A percentile compares a stretch with the other conserved stretches of the same genome.
These are phyloP conservation scores for Squalus acanthias DNA, from an alignment of 2,797 vertebrate genomes.

Conservation along the genomic window DNA sequence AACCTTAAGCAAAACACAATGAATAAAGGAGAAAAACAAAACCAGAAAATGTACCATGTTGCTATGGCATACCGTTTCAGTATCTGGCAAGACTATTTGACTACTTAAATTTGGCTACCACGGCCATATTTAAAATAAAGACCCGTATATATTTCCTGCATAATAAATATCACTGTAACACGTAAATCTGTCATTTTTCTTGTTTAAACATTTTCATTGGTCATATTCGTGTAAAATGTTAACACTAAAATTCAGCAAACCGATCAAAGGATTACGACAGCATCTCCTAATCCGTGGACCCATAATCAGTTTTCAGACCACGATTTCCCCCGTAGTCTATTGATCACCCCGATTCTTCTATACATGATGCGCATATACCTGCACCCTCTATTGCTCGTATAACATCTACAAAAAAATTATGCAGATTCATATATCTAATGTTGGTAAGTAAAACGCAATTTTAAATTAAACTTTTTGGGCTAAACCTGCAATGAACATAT, in stretches of 20 bases:
- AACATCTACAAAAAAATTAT: neutral
- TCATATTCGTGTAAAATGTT: neutral
- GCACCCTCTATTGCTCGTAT: neutral
- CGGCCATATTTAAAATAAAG: neutral
- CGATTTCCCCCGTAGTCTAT: neutral
- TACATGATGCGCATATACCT: neutral
- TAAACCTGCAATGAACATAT: neutral
- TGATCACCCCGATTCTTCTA: neutral
- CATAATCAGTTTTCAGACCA: neutral
- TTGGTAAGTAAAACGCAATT: neutral
- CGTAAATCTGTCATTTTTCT: no score
- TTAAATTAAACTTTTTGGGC: constrained; percentile 16
- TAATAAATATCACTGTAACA: neutral
- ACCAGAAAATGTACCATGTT: neutral
- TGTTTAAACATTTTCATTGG: neutral
- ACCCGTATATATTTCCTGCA: neutral
- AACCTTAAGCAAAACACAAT: neutral
- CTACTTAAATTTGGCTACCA: neutral
- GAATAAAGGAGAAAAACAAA: neutral
- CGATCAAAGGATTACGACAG: neutral
- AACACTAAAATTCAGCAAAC: neutral
- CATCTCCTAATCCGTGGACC: neutral
- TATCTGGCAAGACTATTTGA: neutral
- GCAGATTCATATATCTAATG: neutral
- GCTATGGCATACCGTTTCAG: neutral